Percentiles rank a stretch among this genome's conserved stretches.
Evolutionary conservation across 2,888 invertebrate species (phyloP).

Genomic region (Unio delphinus): DNA sequence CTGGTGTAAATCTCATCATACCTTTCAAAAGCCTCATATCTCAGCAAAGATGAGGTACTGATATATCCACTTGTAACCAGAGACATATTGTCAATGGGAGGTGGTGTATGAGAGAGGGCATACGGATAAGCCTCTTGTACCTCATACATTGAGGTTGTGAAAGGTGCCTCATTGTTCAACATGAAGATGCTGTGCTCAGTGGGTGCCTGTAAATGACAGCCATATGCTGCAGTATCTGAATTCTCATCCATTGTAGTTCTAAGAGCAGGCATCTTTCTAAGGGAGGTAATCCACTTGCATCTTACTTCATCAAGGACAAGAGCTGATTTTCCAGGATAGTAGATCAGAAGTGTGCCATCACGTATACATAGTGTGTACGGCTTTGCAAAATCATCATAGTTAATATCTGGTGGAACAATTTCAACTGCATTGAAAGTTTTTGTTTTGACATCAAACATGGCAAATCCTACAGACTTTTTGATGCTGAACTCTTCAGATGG

Average conservation of each 20-base stretch:
- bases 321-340: conserved; percentile 65
- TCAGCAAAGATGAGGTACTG: conserved; percentile 37
- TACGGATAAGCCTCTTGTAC: conserved; percentile 54
- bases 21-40: conserved; percentile 48
- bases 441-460: conserved; percentile 64
- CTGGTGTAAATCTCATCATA: conserved; percentile 64
- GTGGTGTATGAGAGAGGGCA: conserved; percentile 60
- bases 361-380: conserved; percentile 61
- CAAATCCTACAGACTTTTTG: conserved; percentile 66
- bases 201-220: conserved; percentile 57
- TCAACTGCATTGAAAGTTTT: conserved; percentile 63
- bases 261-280: conserved; percentile 53
- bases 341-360: conserved; percentile 63
- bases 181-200: conserved; percentile 58
- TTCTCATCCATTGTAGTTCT: conserved; percentile 34
- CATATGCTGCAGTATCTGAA: conserved; percentile 41
- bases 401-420: conserved; percentile 60
- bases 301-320: conserved; percentile 64
- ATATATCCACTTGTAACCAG: conserved; percentile 58
- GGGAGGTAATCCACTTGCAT: conserved; percentile 63
- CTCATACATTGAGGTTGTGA: conserved; percentile 62
- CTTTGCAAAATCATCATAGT: conserved; percentile 63
- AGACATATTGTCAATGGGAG: conserved; percentile 66
- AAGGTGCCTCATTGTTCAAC: conserved; percentile 64
- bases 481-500: conserved; percentile 68